Percentiles rank a stretch among this genome's conserved stretches.
phyloP scores from a whole-genome alignment of 2,113 vertebrate species.

The Sander vitreus region DNA sequence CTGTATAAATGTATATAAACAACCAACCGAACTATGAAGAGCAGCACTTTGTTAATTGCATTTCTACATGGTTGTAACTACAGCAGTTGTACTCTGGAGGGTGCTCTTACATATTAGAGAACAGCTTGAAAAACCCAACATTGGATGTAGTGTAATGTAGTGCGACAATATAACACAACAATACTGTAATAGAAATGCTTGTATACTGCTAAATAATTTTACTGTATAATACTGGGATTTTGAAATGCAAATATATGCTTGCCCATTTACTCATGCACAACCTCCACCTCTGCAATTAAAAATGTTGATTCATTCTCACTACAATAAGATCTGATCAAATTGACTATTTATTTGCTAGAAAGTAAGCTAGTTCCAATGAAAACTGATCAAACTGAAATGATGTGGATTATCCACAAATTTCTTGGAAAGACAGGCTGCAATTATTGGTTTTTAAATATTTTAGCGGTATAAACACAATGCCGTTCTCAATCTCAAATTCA shows the following conservation, averaged over 20 bases:
- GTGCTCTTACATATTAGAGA: conserved; percentile 23
- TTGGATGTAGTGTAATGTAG: background rate
- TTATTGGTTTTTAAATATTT: no score
- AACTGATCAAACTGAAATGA: no score
- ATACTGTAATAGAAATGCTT: background rate
- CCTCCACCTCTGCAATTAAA: background rate
- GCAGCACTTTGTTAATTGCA: background rate
- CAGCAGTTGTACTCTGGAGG: conserved; percentile 23
- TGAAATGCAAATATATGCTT: background rate
- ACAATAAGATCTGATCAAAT: background rate
- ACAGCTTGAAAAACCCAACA: background rate
- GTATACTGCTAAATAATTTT: background rate
- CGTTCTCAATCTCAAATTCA: no score
- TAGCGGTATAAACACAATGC: no score
- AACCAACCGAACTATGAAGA: background rate
- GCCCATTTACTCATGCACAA: background rate
- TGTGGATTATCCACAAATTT: no score
- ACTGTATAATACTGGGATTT: background rate
- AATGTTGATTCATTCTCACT: background rate
- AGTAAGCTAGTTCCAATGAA: no score
- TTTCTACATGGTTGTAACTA: conserved; percentile 20
- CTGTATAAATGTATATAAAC: no score
- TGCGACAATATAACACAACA: background rate
- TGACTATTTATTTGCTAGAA: background rate
- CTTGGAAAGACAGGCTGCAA: no score